These are phyloP conservation scores for Callimorpha dominula DNA, from an alignment of 2,888 invertebrate genomes.

Conservation along the genomic window DNA sequence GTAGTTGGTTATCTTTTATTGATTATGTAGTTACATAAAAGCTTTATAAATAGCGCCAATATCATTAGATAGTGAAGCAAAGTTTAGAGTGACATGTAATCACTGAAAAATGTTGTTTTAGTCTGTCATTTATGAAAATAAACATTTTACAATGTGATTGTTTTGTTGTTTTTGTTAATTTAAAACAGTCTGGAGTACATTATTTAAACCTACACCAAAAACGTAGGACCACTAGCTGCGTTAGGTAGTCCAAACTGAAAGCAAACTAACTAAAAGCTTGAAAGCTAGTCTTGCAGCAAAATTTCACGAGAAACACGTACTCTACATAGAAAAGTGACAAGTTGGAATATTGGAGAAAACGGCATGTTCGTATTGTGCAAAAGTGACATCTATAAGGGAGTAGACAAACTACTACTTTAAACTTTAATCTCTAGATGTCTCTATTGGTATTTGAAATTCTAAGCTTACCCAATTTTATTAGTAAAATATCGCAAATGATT, in stretches of 20 bases:
- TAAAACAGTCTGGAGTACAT: background rate
- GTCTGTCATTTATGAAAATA: conserved; percentile 78
- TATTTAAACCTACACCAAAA: no score
- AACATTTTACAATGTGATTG: conserved; percentile 71
- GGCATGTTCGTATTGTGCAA: background rate
- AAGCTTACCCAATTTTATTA: no score
- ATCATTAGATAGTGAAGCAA: conserved; percentile 61
- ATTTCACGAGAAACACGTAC: no score
- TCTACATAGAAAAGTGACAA: no score
- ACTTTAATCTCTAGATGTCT: conserved; percentile 24
- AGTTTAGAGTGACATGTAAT: conserved; percentile 72
- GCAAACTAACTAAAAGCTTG: background rate
- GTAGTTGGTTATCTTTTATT: conserved; percentile 47
- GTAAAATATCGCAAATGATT: no score
- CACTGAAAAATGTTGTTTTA: conserved; percentile 76
- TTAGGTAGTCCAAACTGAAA: no score
- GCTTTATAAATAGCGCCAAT: conserved; percentile 75
- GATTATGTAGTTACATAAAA: conserved; percentile 48
- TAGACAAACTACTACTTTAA: conserved; percentile 26
- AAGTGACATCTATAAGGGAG: conserved; percentile 49
- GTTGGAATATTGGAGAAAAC: no score
- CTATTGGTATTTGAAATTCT: background rate
- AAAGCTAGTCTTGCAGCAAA: background rate
- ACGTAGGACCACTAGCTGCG: no score
- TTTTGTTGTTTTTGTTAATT: conserved; percentile 40